These are phyloP conservation scores for Epinephelus awoara DNA, from an alignment of 2,797 vertebrate species.

Conservation along the genomic window DNA sequence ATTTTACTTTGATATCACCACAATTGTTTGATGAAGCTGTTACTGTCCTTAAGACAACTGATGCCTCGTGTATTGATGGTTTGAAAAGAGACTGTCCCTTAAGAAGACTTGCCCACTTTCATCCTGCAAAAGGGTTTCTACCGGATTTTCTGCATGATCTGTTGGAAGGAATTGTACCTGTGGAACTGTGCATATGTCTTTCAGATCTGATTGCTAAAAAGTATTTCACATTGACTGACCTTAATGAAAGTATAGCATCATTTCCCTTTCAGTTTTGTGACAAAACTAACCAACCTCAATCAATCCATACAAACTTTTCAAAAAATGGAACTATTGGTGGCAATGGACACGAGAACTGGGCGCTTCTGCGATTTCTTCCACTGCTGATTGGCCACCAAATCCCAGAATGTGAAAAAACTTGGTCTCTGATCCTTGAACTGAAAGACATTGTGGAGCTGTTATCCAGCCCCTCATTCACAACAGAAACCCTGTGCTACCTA, in stretches of 20 bases:
- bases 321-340: conserved; percentile 48
- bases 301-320: conserved; percentile 15
- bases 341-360: conserved; percentile 57
- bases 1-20: conserved; percentile 23
- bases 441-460: conserved; percentile 60
- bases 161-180: conserved; percentile 30
- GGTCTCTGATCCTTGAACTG: conserved; percentile 48
- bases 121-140: conserved; percentile 20
- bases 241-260: conserved; percentile 31
- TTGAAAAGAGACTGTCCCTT: conserved; percentile 24
- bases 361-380: conserved; percentile 44
- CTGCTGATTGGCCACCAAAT: conserved; percentile 35
- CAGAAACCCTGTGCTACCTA: conserved; percentile 54
- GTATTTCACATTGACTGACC: conserved; percentile 51
- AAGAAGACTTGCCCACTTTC: conserved; percentile 19
- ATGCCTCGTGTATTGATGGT: conserved; percentile 17
- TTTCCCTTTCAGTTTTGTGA: conserved; percentile 38
- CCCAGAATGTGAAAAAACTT: conserved; percentile 47
- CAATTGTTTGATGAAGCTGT: conserved; percentile 7
- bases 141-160: conserved; percentile 25
- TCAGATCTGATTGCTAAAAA: conserved; percentile 41
- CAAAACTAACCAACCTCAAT: conserved; percentile 43
- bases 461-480: conserved; percentile 45
- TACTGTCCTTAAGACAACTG: neutral
- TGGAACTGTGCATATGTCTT: conserved; percentile 48